A percentile compares a stretch with the other conserved stretches of the same genome.
Conservation (phyloP, 2,797 vertebrate species). For the Cyclura pinguis region DNA sequence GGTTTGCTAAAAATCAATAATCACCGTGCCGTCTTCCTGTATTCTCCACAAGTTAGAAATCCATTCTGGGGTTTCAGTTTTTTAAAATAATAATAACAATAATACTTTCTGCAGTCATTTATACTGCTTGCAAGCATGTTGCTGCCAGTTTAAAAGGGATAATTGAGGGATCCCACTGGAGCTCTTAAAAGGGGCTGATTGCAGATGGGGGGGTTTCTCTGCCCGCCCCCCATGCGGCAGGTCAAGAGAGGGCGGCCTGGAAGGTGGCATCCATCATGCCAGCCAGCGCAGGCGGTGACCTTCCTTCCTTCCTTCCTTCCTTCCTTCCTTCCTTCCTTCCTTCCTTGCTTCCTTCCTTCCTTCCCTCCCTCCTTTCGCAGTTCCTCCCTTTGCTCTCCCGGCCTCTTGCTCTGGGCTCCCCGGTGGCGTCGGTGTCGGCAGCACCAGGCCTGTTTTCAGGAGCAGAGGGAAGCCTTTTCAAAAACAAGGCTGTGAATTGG, state of each 20-base stretch:
- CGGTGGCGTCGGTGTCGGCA: conserved; percentile 48
- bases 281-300: conserved; percentile 68
- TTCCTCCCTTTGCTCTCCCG: background rate
- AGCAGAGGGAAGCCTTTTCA: conserved; percentile 75
- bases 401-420: conserved; percentile 35
- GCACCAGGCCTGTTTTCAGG: conserved; percentile 77
- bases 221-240: conserved; percentile 69
- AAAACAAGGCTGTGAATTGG: conserved; percentile 87
- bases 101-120: conserved; percentile 78
- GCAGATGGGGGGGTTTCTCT: conserved; percentile 64
- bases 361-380: background rate
- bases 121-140: conserved; percentile 68
- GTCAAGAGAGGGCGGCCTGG: conserved; percentile 75
- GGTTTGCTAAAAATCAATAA: conserved; percentile 76
- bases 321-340: no score
- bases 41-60: conserved; percentile 71
- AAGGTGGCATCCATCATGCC: conserved; percentile 76
- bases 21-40: conserved; percentile 70
- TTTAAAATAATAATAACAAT: conserved; percentile 35
- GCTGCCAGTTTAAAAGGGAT: conserved; percentile 76
- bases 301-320: conserved; percentile 21
- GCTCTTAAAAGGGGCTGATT: conserved; percentile 64
- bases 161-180: conserved; percentile 64
- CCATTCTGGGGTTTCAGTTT: conserved; percentile 35
- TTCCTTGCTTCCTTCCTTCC: conserved; percentile 29